Conservation (phyloP, 2,797 vertebrate species). For the Calcarius lapponicus region DNA sequence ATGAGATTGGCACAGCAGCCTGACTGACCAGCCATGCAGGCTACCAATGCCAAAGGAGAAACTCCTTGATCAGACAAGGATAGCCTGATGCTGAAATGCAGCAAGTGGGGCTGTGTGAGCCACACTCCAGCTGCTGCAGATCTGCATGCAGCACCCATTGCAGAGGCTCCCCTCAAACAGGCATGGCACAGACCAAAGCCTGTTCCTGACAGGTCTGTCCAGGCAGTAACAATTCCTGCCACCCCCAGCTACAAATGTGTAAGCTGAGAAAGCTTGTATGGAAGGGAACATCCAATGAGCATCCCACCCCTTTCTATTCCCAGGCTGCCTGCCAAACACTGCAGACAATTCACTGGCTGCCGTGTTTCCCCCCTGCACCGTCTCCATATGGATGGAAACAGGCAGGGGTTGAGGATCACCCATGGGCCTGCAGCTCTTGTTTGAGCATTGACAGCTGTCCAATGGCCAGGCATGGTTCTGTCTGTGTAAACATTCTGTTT, state of each 20-base stretch:
- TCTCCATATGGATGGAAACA: neutral
- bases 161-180: neutral
- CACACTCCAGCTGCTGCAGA: neutral
- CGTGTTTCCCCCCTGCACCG: rapidly evolving
- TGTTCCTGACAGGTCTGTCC: neutral
- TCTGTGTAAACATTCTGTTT: neutral
- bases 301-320: neutral
- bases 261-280: neutral
- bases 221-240: neutral
- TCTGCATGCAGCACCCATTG: rapidly evolving
- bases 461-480: neutral
- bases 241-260: neutral
- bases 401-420: neutral
- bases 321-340: neutral
- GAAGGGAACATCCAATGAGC: neutral
- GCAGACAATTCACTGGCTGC: neutral
- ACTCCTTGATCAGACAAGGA: neutral
- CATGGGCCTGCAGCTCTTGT: neutral
- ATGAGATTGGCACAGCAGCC: neutral
- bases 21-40: neutral
- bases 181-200: neutral
- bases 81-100: neutral
- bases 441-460: neutral
- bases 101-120: neutral
- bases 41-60: neutral